Base-by-base conservation (phyloP, 1,140 invertebrate genomes). In the Macrosteles quadrilineatus region DNA sequence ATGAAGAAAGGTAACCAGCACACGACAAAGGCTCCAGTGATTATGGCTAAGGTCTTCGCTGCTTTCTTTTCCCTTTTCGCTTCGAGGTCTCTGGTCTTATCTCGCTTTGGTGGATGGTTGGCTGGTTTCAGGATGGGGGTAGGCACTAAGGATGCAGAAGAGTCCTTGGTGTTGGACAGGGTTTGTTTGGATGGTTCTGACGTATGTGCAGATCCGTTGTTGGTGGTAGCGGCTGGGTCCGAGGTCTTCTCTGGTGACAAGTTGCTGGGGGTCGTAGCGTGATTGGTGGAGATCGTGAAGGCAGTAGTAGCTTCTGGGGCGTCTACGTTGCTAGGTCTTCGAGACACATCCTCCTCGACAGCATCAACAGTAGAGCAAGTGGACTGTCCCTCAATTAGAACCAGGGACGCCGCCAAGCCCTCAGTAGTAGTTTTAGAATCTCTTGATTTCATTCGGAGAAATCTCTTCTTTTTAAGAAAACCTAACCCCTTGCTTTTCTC, bases 1-100 rank as follows among this genome's bases (percentile, higher is more conserved):
- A 96, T 89, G 81, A 97, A 97, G 81, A 97, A 97, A 2, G 95
- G 95, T 65, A 96, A 84, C 95, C 95, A 97, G 78, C 94, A 97
- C 68, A 95, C 87, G 27, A 96, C 91, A 80, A 96, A 97, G 12
- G 92, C 94, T 23, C 94, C 94, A 0, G 95, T 97, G 69, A 96
- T 95, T 70, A 96, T 95, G 63, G 93, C 94, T 72, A 97, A 81
- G 12, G 95, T 97, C 81, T 97, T 95, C 31, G 94, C 95, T 0
- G 95, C 95, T 81, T 96, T 96, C 50, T 91, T 83, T 77, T 96
- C 94, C 27, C 93, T 84, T 76, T 93, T 93, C 1, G 88, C 89
- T 71, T 91, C 90, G 25, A 88, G 85, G 70, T 90, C 88, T 36
- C 70, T 74, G 21, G 71, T 75, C 3, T 53, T 53, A 30, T 72